Conservation (phyloP, 2,797 vertebrate species). For the Sebastes paucispinis region DNA sequence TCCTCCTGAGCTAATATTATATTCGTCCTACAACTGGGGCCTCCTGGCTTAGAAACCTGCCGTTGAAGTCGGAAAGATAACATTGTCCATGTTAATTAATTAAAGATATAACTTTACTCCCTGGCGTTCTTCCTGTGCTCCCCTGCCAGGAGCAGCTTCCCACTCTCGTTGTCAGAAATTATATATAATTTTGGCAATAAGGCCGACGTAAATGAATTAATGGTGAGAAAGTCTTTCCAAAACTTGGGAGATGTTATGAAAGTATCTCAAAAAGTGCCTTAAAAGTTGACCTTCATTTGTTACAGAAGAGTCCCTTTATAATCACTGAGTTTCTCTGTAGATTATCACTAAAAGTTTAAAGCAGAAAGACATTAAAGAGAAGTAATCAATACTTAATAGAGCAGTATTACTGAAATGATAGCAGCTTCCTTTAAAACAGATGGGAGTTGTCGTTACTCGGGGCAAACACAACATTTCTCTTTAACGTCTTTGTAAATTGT, state of each 20-base stretch:
- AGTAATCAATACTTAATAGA: slow-evolving; percentile 49
- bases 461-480: slow-evolving; percentile 11
- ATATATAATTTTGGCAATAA: slow-evolving; percentile 54
- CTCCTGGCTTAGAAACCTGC: slow-evolving; percentile 34
- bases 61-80: slow-evolving; percentile 42
- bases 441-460: neutral
- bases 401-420: slow-evolving; percentile 22
- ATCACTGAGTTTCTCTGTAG: neutral
- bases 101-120: slow-evolving; percentile 65
- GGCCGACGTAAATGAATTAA: slow-evolving; percentile 27
- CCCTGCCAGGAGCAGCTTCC: slow-evolving; percentile 37
- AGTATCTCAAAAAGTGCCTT: slow-evolving; percentile 16
- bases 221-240: slow-evolving; percentile 48
- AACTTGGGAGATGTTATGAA: slow-evolving; percentile 18
- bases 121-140: slow-evolving; percentile 26
- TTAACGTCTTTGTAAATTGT: slow-evolving; percentile 33
- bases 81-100: slow-evolving; percentile 68
- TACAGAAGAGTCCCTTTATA: neutral
- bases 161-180: slow-evolving; percentile 46
- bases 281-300: slow-evolving; percentile 32
- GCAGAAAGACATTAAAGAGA: slow-evolving; percentile 19
- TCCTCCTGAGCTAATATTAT: slow-evolving; percentile 26
- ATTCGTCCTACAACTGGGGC: slow-evolving; percentile 12
- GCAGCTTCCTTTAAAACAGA: slow-evolving; percentile 12
- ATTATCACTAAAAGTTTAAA: slow-evolving; percentile 38